Percentiles rank a stretch among this genome's conserved stretches.
Evolutionary conservation across 2,113 vertebrate genomes (phyloP).

Genomic region (Ramphastos sulfuratus): DNA sequence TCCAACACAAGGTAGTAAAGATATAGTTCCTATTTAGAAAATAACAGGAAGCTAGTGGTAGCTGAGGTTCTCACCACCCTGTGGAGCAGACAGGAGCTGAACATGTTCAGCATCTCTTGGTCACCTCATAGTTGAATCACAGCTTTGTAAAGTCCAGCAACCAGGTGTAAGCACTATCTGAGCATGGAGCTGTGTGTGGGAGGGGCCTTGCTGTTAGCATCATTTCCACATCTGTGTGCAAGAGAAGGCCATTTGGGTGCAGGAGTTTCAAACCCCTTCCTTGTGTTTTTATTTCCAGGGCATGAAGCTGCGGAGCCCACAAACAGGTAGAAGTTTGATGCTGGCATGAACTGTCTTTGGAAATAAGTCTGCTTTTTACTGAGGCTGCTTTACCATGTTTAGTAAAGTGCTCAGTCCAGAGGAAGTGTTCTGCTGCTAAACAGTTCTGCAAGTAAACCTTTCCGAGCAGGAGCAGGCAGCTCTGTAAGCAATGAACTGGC

Average conservation of each 20-base stretch:
- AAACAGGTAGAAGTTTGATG: conserved; percentile 65
- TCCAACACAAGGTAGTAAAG: background rate
- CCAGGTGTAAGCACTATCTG: background rate
- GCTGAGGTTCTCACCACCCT: background rate
- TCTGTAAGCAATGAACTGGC: background rate
- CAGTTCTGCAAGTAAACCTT: background rate
- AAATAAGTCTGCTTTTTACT: background rate
- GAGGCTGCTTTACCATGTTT: background rate
- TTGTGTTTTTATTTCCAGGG: conserved; percentile 69
- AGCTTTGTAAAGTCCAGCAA: background rate
- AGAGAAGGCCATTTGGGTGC: background rate
- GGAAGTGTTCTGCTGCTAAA: background rate
- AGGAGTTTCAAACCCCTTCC: conserved; percentile 31
- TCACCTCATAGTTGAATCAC: background rate
- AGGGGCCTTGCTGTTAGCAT: background rate
- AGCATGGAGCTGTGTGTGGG: background rate
- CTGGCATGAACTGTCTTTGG: background rate
- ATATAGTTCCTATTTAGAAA: background rate
- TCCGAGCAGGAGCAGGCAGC: background rate
- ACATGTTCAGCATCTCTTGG: background rate
- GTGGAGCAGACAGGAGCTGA: background rate
- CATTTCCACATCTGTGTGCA: background rate
- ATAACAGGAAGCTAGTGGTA: no score
- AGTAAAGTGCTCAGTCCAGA: background rate
- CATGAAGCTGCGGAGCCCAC: conserved; percentile 65